Base-by-base conservation (phyloP, 1,140 invertebrate species). In the Pseudomyrmex sp. region DNA sequence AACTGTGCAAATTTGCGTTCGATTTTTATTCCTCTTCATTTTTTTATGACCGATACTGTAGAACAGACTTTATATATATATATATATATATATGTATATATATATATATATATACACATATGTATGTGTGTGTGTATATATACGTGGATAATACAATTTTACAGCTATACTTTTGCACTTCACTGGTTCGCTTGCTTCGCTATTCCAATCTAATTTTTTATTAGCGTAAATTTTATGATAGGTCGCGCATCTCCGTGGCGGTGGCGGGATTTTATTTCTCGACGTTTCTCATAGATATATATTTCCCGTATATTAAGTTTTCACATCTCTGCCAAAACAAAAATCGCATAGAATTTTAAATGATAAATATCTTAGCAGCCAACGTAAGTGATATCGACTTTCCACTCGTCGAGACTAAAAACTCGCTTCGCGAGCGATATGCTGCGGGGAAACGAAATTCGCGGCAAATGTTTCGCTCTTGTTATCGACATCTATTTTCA, bases 1-100 rank as follows among this genome's bases (percentile, higher is more conserved):
- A 79, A 20, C 18, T 50, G 54, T 59, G 76, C 76, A 79, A 79
- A 79, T 70, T 70, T 50, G 20, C 54, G 52, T 70, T 46, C 65
- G 65, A 79, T 70, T 70, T 70, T 79, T 70, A 23, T 54, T 48
- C 54, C 52, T 35, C 35, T 68, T 79, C 18, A 79, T 56, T 70
- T 70, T 79, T 79, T 59, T 5, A 79, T 70, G 52, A 59, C 20
- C 20, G 54, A 70, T 70, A 58, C 65, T 54, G 35, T 69, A 52
- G 66, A 69, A 26, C 52, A 15, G 66, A 69, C 20, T 68, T 50
- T 4, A 20, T 52, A 68, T 35, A 35, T 35, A 35, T 7, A n/a
- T n/a, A n/a, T n/a, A 20, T 52, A 68, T 35, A 35, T 35, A 35
- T 0, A 35, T 35, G 2, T 35, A 35, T 35, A 35, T 35, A 35